These are phyloP conservation scores for Dromococcyx pavoninus DNA, from an alignment of 2,797 vertebrate genomes.

Conservation along the genomic window DNA sequence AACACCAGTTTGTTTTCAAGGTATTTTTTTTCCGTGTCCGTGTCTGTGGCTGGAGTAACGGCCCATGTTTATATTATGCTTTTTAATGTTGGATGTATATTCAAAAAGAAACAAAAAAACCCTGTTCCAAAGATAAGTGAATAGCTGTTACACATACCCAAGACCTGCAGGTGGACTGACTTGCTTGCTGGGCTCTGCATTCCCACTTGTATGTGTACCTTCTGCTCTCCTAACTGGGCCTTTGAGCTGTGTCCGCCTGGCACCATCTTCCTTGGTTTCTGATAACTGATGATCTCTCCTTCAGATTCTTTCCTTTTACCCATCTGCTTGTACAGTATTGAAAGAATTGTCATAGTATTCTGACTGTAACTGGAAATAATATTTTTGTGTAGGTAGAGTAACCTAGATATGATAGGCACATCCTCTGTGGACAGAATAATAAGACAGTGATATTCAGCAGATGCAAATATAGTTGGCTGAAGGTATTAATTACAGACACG, in stretches of 20 bases:
- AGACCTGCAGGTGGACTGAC: neutral
- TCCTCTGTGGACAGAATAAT: neutral
- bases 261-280: accelerated
- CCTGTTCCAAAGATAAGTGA: neutral
- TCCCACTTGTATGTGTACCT: accelerated
- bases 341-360: neutral
- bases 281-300: neutral
- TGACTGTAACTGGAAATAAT: neutral
- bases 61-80: neutral
- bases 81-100: neutral
- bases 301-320: neutral
- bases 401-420: neutral
- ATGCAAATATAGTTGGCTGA: neutral
- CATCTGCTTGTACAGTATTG: neutral
- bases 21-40: accelerated
- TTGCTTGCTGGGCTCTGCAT: neutral
- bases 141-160: neutral
- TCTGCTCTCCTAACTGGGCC: neutral
- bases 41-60: neutral
- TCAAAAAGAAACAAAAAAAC: neutral
- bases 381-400: neutral
- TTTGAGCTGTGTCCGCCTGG: neutral
- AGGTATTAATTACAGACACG: neutral
- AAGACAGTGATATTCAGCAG: neutral
- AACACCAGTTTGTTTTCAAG: neutral